Percentiles rank a stretch among this genome's conserved stretches.
These are phyloP conservation scores for Loxodonta africana DNA, from an alignment of 2,113 vertebrate genomes.

Conservation along the genomic window DNA sequence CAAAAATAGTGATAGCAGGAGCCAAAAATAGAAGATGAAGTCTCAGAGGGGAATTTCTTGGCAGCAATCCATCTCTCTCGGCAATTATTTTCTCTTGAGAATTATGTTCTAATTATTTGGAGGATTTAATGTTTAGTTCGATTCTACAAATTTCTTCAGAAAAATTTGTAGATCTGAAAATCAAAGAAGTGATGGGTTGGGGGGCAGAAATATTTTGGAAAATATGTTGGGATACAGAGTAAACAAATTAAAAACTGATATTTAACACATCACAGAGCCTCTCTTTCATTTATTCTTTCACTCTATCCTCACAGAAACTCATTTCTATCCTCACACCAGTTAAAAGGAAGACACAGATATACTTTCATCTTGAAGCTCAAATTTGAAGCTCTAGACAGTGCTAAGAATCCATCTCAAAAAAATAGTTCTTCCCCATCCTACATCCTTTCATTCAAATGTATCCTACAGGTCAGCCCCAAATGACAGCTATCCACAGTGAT, in stretches of 20 bases:
- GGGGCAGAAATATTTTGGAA: not conserved
- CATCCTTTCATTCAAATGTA: not conserved
- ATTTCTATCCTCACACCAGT: not conserved
- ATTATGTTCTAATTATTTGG: slow-evolving; percentile 28
- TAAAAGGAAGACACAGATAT: not conserved
- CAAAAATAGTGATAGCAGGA: not conserved
- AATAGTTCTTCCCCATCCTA: not conserved
- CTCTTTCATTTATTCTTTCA: not conserved
- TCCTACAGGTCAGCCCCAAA: not conserved
- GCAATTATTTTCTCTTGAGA: slow-evolving; percentile 48
- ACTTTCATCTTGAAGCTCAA: not conserved
- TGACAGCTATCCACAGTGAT: not conserved
- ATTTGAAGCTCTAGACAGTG: not conserved
- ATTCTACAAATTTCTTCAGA: not conserved
- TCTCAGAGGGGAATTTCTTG: not conserved
- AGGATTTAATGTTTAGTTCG: slow-evolving; percentile 12
- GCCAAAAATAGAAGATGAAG: not conserved
- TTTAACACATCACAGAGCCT: not conserved
- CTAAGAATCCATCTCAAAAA: not conserved
- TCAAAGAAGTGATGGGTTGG: not conserved
- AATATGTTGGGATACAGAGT: not conserved
- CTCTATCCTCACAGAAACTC: not conserved
- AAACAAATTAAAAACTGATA: not conserved
- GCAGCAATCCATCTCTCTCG: not conserved
- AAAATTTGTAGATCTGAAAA: not conserved